Base-by-base conservation (phyloP, 2,888 invertebrate genomes). In the Leucophora obtusa region DNA sequence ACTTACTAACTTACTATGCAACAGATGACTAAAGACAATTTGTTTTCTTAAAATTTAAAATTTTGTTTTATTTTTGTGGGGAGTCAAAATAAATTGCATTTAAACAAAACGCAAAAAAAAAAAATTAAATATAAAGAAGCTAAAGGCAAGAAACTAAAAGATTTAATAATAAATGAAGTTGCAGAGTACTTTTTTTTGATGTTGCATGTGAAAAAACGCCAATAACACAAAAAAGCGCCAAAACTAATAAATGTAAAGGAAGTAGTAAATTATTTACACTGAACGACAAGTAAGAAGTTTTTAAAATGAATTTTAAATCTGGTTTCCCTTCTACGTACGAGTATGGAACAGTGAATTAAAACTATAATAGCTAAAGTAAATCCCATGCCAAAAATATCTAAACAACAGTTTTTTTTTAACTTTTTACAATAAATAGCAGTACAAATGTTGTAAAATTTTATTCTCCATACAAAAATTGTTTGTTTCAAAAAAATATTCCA, bases 71-170 rank as follows among this genome's bases (percentile, higher is more conserved):
- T 59, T 9, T 35, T 73, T 50, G 58, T 71, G 28, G 47, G 2
- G 21, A 60, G 56, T 72, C 63, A 51, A 79, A 79, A 65, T 28
- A 80, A 80, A 74, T 81, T 81, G 72, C 72, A 60, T 77, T 82
- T 79, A 60, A 43, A 33, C 17, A 65, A 68, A 60, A 43, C 33
- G n/a, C n/a, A n/a, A 15, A 65, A 68, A 56, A 68, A 58, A 43
- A 69, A 21, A 24, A 33, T 18, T 11, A 11, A 50, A 50, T 53
- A 24, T 59, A 59, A 59, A 66, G 47, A 65, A 77, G 73, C 81
- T 69, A 73, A 65, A 73, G 77, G 81, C 80, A 69, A 80, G n/a
- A 69, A 43, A 76, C 70, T 68, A 66, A 66, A 38, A 17, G 54
- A 68, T 77, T 76, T 76, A 72, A 69, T 79, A 54, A 60, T 17